phyloP scores from a whole-genome alignment of 2,888 invertebrate genomes.

The Adelognathus sp. region DNA sequence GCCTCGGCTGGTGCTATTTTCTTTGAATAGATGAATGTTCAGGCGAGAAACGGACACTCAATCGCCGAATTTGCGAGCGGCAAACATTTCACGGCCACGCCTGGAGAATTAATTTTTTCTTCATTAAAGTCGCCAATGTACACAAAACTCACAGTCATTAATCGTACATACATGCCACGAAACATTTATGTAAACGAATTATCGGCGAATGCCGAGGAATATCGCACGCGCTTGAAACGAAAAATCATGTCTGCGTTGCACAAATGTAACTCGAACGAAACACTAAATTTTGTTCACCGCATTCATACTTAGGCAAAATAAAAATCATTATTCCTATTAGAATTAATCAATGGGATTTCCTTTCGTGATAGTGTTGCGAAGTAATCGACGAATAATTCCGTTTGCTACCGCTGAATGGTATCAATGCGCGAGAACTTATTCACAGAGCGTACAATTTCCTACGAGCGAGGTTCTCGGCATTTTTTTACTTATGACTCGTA shows the following conservation, averaged over 20 bases:
- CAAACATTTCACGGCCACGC: not conserved
- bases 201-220: too few species aligned
- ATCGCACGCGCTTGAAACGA: not conserved
- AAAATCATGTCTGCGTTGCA: constrained; percentile 1
- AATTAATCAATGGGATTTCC: not conserved
- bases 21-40: not conserved
- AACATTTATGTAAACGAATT: not conserved
- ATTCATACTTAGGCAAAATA: not conserved
- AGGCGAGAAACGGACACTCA: not conserved
- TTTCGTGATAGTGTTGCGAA: too few species aligned
- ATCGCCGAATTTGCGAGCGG: constrained; percentile 1
- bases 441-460: too few species aligned
- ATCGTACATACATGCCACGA: not conserved
- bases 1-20: constrained; percentile 10
- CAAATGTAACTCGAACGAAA: not conserved
- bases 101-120: not conserved
- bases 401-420: too few species aligned
- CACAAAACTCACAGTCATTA: constrained; percentile 18
- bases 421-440: too few species aligned
- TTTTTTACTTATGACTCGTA: too few species aligned
- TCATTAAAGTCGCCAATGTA: not conserved
- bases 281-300: not conserved
- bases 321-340: not conserved
- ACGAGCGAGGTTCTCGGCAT: too few species aligned
- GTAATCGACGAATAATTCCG: too few species aligned